Conservation (phyloP, 2,888 invertebrate species). For the Alloscopus bannaensis region DNA sequence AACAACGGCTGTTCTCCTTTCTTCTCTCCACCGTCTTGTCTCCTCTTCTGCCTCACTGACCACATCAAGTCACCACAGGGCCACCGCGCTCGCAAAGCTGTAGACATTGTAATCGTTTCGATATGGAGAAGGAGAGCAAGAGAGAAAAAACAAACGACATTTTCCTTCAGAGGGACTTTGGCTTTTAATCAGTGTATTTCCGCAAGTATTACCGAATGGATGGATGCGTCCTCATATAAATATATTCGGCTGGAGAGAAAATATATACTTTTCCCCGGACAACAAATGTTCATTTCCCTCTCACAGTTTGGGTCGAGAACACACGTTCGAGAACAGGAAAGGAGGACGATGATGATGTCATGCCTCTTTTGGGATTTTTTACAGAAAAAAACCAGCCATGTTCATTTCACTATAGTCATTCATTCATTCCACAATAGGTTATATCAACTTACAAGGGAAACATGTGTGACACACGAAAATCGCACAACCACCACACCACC, state of each 20-base stretch:
- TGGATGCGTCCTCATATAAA: slow-evolving; percentile 30
- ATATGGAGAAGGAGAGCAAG: not conserved
- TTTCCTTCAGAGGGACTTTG: slow-evolving; percentile 24
- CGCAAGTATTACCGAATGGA: slow-evolving; percentile 45
- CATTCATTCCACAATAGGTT: slow-evolving; percentile 20
- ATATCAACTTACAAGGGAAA: slow-evolving; percentile 8
- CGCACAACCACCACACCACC: too few relatives aligned
- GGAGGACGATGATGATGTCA: slow-evolving; percentile 32
- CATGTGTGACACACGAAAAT: too few relatives aligned
- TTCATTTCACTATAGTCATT: too few relatives aligned
- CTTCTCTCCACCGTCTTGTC: slow-evolving; percentile 56
- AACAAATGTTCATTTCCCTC: slow-evolving; percentile 52
- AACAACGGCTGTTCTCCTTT: slow-evolving; percentile 16
- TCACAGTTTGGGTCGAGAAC: not conserved
- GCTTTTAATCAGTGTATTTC: slow-evolving; percentile 57
- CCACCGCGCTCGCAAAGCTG: slow-evolving; percentile 28
- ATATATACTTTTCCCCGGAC: slow-evolving; percentile 47
- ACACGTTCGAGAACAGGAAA: slow-evolving; percentile 42
- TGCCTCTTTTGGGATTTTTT: not conserved
- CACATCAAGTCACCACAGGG: slow-evolving; percentile 57
- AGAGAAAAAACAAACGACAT: not conserved
- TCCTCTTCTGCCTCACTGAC: slow-evolving; percentile 65
- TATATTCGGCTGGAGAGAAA: not conserved
- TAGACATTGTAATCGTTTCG: slow-evolving; percentile 4
- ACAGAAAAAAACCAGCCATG: too few relatives aligned